Base-by-base conservation (phyloP, 2,888 invertebrate species). In the Drosophila rubida region DNA sequence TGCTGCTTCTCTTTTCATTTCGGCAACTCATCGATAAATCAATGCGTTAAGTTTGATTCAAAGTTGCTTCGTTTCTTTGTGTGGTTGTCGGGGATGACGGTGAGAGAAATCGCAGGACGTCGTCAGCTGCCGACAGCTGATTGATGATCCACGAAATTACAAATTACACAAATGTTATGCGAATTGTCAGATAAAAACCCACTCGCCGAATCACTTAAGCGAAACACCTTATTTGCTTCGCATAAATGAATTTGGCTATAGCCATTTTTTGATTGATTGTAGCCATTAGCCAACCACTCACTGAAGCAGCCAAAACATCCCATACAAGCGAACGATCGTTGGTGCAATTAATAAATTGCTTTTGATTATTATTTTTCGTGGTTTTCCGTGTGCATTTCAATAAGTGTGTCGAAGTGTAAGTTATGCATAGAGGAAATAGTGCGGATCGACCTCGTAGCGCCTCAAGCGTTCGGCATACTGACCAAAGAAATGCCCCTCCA, bases 361-460 rank as follows among this genome's bases (percentile, higher is more conserved):
- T 19, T 23, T n/a, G 2, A 19, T n/a, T 16, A n/a, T 19, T 30
- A 7, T 6, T 6, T 35, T 35, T 35, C 1, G n/a, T 2, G 32
- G 3, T 19, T 2, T 13, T 22, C 2, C 8, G 2, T 4, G 7
- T 30, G 2, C 5, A n/a, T 1, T 44, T 13, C 7, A 5, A n/a
- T n/a, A n/a, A n/a, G n/a, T n/a, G n/a, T n/a, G n/a, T n/a, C n/a
- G n/a, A n/a, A n/a, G n/a, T n/a, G n/a, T n/a, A 7, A 41, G 2
- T 16, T 51, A 51, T n/a, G 30, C 5, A 14, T 99, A 99, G 94
- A 99, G 99, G 90, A 97, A 78, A 0, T 49, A 11, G 9, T 39
- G 66, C 0, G 59, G 59, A 46, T 72, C 98, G 93, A 98, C 97
- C 22, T 79, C 78, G 42, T 53, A 79, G 0, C 77, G 79, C 9